Percentiles rank a stretch among this genome's conserved stretches.
Conservation (phyloP, 2,888 invertebrate species). For the Metopia argyrocephala region DNA sequence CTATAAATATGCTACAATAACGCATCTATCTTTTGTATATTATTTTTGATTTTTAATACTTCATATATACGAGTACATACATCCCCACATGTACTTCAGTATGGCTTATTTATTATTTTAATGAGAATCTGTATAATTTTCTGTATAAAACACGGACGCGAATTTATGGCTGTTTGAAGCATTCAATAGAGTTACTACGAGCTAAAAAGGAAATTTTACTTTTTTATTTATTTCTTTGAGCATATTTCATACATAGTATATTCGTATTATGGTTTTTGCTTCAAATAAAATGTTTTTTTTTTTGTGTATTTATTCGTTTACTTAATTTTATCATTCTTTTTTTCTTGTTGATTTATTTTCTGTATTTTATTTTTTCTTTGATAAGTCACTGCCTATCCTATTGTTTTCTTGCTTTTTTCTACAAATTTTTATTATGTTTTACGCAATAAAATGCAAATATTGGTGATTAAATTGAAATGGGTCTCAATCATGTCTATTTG, state of each 20-base stretch:
- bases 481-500: conserved; percentile 8
- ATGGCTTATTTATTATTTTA: too few species aligned
- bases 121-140: too few species aligned
- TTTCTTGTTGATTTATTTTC: conserved; percentile 8
- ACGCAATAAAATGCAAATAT: conserved; percentile 8
- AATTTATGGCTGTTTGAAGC: too few species aligned
- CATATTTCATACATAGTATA: too few species aligned
- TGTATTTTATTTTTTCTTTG: neutral
- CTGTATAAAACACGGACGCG: too few species aligned
- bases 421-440: neutral
- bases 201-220: too few species aligned
- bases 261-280: too few species aligned
- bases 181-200: too few species aligned
- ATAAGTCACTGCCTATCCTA: neutral
- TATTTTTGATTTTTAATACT: neutral
- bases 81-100: too few species aligned
- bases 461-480: conserved; percentile 34
- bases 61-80: neutral
- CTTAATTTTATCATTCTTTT: conserved; percentile 5
- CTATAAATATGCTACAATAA: conserved; percentile 61
- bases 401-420: neutral
- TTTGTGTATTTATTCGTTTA: conserved; percentile 17
- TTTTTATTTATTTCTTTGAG: too few species aligned
- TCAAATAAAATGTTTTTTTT: neutral
- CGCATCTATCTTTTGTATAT: conserved; percentile 35